Percentiles rank a stretch among this genome's conserved stretches.
phyloP scores from a whole-genome alignment of 1,140 invertebrate genomes.

The Centruroides sculpturatus region DNA sequence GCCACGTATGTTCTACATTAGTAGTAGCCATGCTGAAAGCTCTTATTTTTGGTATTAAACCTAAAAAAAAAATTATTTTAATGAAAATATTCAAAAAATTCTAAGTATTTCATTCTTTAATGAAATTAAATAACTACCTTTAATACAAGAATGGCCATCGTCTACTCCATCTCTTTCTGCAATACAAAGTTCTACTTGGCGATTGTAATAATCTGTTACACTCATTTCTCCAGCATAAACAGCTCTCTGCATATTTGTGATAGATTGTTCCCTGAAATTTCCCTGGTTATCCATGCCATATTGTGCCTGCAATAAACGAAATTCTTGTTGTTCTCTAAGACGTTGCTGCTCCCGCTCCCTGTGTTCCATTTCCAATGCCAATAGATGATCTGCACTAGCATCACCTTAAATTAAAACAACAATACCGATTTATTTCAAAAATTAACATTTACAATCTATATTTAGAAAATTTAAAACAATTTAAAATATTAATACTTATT shows the following conservation, averaged over 20 bases:
- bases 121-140: constrained; percentile 31
- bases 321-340: constrained; percentile 58
- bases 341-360: constrained; percentile 51
- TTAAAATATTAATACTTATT: too few species aligned
- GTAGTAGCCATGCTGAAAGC: constrained; percentile 48
- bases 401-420: constrained; percentile 28
- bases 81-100: not conserved
- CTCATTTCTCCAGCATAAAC: constrained; percentile 71
- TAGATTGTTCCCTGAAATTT: constrained; percentile 62
- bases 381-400: constrained; percentile 36
- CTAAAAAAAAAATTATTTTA: constrained; percentile 30
- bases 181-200: constrained; percentile 52
- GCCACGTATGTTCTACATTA: constrained; percentile 48
- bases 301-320: constrained; percentile 60
- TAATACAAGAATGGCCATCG: constrained; percentile 61
- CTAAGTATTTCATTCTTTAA: not conserved
- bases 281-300: constrained; percentile 80
- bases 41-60: constrained; percentile 52
- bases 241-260: constrained; percentile 64
- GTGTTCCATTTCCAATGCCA: constrained; percentile 44
- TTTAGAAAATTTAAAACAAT: too few species aligned
- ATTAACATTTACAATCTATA: too few species aligned
- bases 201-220: constrained; percentile 68
- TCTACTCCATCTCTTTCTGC: constrained; percentile 64
- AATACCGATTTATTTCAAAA: too few species aligned